Conservation (phyloP, 2,113 vertebrate species). For the Paramormyrops kingsleyae region DNA sequence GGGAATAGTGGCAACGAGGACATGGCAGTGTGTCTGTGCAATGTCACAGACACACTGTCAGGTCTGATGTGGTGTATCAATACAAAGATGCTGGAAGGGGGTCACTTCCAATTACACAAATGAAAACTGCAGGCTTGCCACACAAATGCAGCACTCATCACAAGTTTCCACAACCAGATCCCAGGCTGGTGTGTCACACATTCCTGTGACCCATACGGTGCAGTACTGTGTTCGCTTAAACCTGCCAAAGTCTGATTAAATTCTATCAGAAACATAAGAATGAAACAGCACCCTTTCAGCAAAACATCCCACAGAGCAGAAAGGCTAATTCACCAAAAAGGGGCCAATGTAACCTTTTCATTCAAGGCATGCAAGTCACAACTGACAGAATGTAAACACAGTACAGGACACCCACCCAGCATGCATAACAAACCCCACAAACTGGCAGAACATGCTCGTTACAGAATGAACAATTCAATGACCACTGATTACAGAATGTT, state of each 20-base stretch:
- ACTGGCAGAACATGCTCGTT: background rate
- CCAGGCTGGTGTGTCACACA: background rate
- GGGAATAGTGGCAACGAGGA: background rate
- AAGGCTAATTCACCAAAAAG: background rate
- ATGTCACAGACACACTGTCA: background rate
- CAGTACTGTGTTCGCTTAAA: background rate
- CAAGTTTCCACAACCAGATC: background rate
- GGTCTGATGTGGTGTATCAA: background rate
- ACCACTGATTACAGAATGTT: background rate
- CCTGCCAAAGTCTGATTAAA: background rate
- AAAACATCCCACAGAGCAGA: background rate
- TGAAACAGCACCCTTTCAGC: background rate
- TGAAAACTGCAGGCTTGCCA: background rate
- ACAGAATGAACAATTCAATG: background rate
- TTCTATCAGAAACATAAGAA: background rate
- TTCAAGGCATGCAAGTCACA: background rate
- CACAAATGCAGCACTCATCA: background rate
- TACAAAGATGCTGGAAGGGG: background rate
- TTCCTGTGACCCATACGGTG: background rate
- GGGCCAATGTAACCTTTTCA: background rate
- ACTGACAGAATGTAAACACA: background rate
- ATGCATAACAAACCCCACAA: background rate
- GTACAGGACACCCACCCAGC: background rate
- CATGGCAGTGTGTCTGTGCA: background rate
- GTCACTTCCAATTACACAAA: background rate